A percentile compares a stretch with the other conserved stretches of the same genome.
Evolutionary conservation across 2,888 invertebrate species (phyloP).

Genomic region (Prenolepis imparis): DNA sequence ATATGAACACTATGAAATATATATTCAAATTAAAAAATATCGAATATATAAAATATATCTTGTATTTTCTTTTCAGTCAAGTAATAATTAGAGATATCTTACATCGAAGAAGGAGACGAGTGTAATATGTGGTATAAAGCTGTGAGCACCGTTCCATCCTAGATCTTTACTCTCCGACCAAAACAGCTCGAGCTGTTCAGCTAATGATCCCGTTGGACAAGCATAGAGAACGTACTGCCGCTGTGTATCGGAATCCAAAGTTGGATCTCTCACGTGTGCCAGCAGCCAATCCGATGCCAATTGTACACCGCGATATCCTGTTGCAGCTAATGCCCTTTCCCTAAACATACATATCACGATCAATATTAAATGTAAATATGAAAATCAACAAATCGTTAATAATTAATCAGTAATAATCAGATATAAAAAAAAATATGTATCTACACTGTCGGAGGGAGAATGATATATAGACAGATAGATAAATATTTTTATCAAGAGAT

Average conservation of each 20-base stretch:
- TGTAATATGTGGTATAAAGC: conserved; percentile 96
- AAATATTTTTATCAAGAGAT: neutral
- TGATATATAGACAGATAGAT: neutral
- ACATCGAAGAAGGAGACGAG: conserved; percentile 96
- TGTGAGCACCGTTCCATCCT: conserved; percentile 96
- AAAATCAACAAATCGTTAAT: neutral
- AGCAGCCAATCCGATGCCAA: conserved; percentile 96
- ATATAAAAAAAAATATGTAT: neutral
- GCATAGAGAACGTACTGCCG: conserved; percentile 96
- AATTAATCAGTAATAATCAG: neutral
- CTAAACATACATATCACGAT: conserved; percentile 86
- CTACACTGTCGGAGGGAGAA: neutral
- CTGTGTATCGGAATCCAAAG: conserved; percentile 91
- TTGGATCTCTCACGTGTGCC: conserved; percentile 95
- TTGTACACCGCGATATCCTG: conserved; percentile 95
- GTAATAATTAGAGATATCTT: conserved; percentile 69
- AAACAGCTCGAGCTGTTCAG: conserved; percentile 91
- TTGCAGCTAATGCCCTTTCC: conserved; percentile 95
- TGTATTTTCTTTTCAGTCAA: neutral
- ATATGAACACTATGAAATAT: neutral
- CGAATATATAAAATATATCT: conserved; percentile 33
- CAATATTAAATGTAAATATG: neutral
- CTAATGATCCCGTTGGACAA: conserved; percentile 93
- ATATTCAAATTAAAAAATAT: neutral
- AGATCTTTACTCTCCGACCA: conserved; percentile 92